Percentiles rank a stretch among this genome's conserved stretches.
These are phyloP conservation scores for Drosophila ambigua DNA, from an alignment of 1,140 invertebrate genomes.

Conservation along the genomic window DNA sequence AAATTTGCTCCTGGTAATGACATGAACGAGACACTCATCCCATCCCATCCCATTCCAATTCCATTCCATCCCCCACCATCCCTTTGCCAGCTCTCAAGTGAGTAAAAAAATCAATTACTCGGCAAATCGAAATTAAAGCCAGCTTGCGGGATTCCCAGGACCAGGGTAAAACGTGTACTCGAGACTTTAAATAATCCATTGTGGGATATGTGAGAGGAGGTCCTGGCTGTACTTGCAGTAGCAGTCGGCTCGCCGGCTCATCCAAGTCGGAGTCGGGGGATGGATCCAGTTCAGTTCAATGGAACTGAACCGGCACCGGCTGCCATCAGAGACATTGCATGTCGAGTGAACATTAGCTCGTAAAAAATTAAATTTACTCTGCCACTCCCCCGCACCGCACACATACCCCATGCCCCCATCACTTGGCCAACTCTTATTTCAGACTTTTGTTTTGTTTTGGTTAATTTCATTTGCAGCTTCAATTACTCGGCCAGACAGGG, in stretches of 20 bases:
- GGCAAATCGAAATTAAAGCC: conserved; percentile 62
- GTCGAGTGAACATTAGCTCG: conserved; percentile 55
- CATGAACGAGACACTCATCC: conserved; percentile 35
- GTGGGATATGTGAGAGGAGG: neutral
- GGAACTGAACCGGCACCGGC: no score
- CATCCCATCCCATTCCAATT: neutral
- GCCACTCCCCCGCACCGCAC: neutral
- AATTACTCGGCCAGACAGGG: conserved; percentile 38
- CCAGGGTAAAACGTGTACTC: conserved; percentile 51
- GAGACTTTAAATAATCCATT: conserved; percentile 41
- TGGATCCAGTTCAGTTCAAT: neutral
- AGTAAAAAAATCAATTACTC: conserved; percentile 50
- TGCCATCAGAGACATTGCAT: conserved; percentile 33
- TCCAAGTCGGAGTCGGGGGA: neutral
- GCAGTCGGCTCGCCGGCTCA: no score
- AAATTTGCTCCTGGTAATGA: conserved; percentile 73
- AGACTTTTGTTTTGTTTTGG: conserved; percentile 40
- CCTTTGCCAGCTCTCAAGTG: neutral
- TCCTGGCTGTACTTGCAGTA: no score
- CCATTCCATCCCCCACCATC: neutral
- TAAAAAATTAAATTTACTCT: conserved; percentile 26
- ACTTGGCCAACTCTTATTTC: no score
- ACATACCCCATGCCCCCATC: neutral
- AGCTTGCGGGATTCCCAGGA: conserved; percentile 67
- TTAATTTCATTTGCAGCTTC: conserved; percentile 61